Percentiles rank a stretch among this genome's conserved stretches.
Evolutionary conservation across 2,113 vertebrate genomes (phyloP).

Genomic region (Brachypteracias leptosomus): DNA sequence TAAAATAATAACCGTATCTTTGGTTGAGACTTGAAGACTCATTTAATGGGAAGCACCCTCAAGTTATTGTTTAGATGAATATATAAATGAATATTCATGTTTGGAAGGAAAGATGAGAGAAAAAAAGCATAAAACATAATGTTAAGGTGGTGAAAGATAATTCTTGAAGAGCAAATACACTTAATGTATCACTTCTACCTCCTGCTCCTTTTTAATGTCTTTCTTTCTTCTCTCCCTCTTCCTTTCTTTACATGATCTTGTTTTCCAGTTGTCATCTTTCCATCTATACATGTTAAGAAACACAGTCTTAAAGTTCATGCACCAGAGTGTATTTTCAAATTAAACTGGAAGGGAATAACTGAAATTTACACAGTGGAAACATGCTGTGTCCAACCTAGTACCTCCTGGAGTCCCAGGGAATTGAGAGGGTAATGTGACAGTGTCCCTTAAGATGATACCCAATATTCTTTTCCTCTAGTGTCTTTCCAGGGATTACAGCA

Average conservation of each 20-base stretch:
- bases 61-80: constrained; percentile 37
- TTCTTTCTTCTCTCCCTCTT: background rate
- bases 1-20: background rate
- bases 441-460: background rate
- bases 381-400: background rate
- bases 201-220: background rate
- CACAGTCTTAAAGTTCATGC: background rate
- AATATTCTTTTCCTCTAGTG: background rate
- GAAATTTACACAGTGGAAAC: background rate
- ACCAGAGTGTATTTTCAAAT: background rate
- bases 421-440: background rate
- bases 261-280: background rate
- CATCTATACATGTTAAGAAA: background rate
- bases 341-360: background rate
- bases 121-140: background rate
- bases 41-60: constrained; percentile 20
- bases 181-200: background rate
- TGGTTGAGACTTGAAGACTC: background rate
- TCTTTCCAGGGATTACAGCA: background rate
- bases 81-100: background rate
- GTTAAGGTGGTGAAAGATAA: background rate
- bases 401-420: background rate
- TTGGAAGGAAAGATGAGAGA: constrained; percentile 15
- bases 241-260: background rate
- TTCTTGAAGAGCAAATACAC: background rate